Percentiles rank a stretch among this genome's conserved stretches.
These are phyloP conservation scores for Sapayoa aenigma DNA, from an alignment of 2,113 vertebrate species.

Conservation along the genomic window DNA sequence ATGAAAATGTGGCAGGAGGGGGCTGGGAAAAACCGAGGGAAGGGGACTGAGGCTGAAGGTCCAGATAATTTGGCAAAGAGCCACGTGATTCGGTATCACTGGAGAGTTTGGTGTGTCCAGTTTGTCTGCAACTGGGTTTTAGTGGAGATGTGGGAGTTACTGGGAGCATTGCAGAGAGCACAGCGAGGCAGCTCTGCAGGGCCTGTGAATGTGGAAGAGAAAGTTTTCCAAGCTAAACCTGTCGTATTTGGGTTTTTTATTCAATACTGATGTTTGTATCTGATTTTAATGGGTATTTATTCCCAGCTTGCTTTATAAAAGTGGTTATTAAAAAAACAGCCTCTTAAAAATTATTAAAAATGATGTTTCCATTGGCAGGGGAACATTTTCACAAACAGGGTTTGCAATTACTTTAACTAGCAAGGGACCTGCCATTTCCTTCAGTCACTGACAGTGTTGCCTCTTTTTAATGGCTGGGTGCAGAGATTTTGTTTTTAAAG, in stretches of 20 bases:
- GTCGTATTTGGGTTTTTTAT: neutral
- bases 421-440: neutral
- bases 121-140: neutral
- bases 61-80: neutral
- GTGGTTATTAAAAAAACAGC: neutral
- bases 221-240: neutral
- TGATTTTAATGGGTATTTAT: slow-evolving; percentile 18
- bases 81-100: neutral
- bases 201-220: neutral
- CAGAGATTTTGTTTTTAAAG: neutral
- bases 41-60: neutral
- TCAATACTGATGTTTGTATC: neutral
- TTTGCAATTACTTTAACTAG: neutral
- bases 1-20: neutral
- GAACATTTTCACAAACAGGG: neutral
- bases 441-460: neutral
- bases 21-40: neutral
- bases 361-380: slow-evolving; percentile 19
- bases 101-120: neutral
- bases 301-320: slow-evolving; percentile 10
- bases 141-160: neutral
- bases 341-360: slow-evolving; percentile 28
- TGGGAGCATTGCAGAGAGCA: neutral
- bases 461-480: neutral
- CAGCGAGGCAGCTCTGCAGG: rapidly evolving